phyloP scores from a whole-genome alignment of 2,797 vertebrate genomes.

The Danio albolineatus region DNA sequence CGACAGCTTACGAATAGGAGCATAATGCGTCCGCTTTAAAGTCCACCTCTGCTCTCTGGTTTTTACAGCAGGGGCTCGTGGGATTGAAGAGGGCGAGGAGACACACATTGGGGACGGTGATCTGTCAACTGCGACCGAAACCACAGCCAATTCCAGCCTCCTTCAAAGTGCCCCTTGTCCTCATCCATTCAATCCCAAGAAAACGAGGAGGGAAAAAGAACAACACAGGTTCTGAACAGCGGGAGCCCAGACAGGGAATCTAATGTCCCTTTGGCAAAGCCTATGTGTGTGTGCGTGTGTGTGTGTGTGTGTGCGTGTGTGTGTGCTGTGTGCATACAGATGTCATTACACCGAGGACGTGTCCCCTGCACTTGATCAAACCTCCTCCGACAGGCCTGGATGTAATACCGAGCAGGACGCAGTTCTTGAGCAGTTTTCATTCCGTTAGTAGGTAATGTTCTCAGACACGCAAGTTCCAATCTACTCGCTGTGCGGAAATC shows the following conservation, averaged over 20 bases:
- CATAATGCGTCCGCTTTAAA: constrained; percentile 45
- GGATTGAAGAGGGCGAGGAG: constrained; percentile 36
- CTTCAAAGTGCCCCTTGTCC: constrained; percentile 78
- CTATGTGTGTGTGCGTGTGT: constrained; percentile 57
- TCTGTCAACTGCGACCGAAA: constrained; percentile 72
- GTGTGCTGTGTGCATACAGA: constrained; percentile 20
- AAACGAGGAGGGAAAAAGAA: constrained; percentile 43
- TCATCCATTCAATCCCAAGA: constrained; percentile 73
- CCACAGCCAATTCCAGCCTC: constrained; percentile 71
- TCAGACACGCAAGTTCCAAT: neutral
- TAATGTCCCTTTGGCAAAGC: constrained; percentile 74
- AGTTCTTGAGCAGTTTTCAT: constrained; percentile 1
- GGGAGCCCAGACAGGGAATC: constrained; percentile 71
- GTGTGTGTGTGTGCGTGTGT: constrained; percentile 54
- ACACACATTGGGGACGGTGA: constrained; percentile 57
- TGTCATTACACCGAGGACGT: constrained; percentile 16
- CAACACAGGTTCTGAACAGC: constrained; percentile 67
- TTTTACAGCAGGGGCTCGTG: constrained; percentile 66
- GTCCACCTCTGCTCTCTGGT: constrained; percentile 66
- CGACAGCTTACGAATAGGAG: too few relatives aligned
- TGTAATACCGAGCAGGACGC: neutral
- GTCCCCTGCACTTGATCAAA: constrained; percentile 24
- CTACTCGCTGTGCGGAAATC: neutral
- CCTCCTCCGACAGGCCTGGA: neutral
- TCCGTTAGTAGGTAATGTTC: neutral